Percentiles rank a stretch among this genome's conserved stretches.
Evolutionary conservation across 2,888 invertebrate species (phyloP).

Genomic region (Melieria picta): DNA sequence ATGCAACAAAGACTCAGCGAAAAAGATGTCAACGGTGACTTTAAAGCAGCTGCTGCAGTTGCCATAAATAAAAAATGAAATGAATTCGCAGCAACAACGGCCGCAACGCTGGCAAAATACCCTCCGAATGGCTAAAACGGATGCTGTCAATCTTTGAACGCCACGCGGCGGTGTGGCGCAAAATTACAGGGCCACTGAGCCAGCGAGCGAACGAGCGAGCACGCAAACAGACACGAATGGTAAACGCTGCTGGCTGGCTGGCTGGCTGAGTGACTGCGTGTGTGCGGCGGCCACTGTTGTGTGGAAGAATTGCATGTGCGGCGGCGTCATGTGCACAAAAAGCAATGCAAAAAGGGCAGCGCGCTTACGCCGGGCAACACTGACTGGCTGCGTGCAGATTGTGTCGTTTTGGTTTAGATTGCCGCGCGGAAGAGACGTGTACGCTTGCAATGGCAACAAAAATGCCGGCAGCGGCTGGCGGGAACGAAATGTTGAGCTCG

Average conservation of each 20-base stretch:
- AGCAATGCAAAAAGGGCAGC: no score
- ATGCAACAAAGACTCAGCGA: no score
- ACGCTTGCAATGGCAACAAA: no score
- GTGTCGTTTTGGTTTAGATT: no score
- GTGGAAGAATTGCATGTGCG: neutral
- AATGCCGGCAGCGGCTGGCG: no score
- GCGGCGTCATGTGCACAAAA: no score
- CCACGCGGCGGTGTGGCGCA: constrained; percentile 21
- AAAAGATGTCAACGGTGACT: neutral
- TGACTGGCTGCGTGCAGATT: no score
- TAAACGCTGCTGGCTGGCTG: neutral
- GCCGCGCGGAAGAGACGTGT: no score
- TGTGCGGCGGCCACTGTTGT: neutral
- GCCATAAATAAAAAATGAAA: constrained; percentile 31
- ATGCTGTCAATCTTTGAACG: constrained; percentile 25
- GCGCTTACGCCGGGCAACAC: no score
- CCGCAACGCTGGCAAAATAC: neutral
- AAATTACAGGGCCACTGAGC: neutral
- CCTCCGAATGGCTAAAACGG: constrained; percentile 17
- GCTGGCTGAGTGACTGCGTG: neutral
- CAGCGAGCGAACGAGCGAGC: no score
- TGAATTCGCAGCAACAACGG: neutral
- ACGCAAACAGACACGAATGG: constrained; percentile 19
- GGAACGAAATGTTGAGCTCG: no score
- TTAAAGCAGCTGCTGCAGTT: constrained; percentile 22